Percentiles rank a stretch among this genome's conserved stretches.
These are phyloP conservation scores for Dryobota labecula DNA, from an alignment of 2,888 invertebrate genomes.

Conservation along the genomic window DNA sequence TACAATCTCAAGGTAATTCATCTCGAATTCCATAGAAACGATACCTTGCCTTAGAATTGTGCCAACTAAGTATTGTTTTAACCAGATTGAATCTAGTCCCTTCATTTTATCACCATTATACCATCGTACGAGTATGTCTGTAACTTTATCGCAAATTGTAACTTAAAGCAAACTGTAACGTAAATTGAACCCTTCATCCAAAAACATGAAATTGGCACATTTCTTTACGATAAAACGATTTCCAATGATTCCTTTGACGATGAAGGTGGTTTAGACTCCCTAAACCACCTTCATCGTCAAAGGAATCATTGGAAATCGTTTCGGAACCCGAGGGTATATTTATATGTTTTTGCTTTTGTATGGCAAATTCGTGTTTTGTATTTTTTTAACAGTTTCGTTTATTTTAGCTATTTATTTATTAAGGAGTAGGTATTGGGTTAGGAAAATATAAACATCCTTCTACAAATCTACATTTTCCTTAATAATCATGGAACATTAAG, in stretches of 20 bases:
- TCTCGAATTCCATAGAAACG: constrained; percentile 15
- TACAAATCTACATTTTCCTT: constrained; percentile 6
- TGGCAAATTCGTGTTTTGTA: no score
- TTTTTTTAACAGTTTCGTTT: no score
- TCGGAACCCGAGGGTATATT: no score
- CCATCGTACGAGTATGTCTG: constrained; percentile 16
- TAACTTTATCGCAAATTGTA: constrained; percentile 37
- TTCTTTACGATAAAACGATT: constrained; percentile 41
- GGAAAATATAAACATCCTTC: no score
- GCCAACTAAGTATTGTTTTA: constrained; percentile 36
- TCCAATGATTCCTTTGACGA: constrained; percentile 21
- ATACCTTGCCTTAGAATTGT: constrained; percentile 9
- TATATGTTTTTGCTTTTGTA: no score
- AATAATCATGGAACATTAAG: neutral
- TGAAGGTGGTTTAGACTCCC: constrained; percentile 18
- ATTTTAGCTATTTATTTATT: no score
- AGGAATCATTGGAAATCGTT: no score
- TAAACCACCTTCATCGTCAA: no score
- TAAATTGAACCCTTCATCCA: constrained; percentile 44
- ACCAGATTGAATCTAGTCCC: constrained; percentile 34
- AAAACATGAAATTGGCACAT: constrained; percentile 32
- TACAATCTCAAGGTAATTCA: constrained; percentile 19
- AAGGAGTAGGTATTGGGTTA: no score
- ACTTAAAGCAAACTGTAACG: constrained; percentile 22
- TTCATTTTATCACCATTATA: constrained; percentile 28